A percentile compares a stretch with the other conserved stretches of the same genome.
phyloP scores from a whole-genome alignment of 2,888 invertebrate genomes.

The Alcis repandata region DNA sequence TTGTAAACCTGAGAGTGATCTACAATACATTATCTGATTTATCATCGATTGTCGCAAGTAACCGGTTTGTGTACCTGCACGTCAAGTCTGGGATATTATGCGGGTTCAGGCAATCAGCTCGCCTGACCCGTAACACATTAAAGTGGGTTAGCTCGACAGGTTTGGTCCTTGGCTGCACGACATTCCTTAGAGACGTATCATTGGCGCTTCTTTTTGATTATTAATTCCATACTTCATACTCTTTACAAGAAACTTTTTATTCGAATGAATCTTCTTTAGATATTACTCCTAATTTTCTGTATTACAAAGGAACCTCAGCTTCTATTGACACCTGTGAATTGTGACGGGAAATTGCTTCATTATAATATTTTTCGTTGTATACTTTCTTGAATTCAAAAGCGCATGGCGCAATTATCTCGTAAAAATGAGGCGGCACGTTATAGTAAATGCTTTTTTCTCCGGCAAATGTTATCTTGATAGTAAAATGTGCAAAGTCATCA shows the following conservation, averaged over 20 bases:
- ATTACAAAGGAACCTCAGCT: background rate
- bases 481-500: slow-evolving; percentile 69
- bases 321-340: background rate
- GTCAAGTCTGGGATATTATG: slow-evolving; percentile 73
- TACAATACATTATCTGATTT: slow-evolving; percentile 62
- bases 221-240: slow-evolving; percentile 13
- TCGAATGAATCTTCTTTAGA: too few relatives aligned
- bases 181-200: slow-evolving; percentile 60
- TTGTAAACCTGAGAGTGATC: slow-evolving; percentile 5
- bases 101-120: slow-evolving; percentile 73
- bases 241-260: background rate
- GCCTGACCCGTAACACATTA: slow-evolving; percentile 76
- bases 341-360: slow-evolving; percentile 32
- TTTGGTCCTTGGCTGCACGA: slow-evolving; percentile 68
- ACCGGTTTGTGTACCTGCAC: slow-evolving; percentile 65
- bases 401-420: slow-evolving; percentile 73
- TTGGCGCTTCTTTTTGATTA: slow-evolving; percentile 27
- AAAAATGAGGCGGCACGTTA: slow-evolving; percentile 69
- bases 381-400: slow-evolving; percentile 60
- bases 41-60: slow-evolving; percentile 73
- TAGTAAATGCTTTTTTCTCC: slow-evolving; percentile 63
- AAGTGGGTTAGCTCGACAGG: slow-evolving; percentile 72
- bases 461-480: slow-evolving; percentile 66
- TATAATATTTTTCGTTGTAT: slow-evolving; percentile 60
- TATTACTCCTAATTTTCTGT: too few relatives aligned